These are phyloP conservation scores for Diachrysia chrysitis DNA, from an alignment of 2,888 invertebrate genomes.

Conservation along the genomic window DNA sequence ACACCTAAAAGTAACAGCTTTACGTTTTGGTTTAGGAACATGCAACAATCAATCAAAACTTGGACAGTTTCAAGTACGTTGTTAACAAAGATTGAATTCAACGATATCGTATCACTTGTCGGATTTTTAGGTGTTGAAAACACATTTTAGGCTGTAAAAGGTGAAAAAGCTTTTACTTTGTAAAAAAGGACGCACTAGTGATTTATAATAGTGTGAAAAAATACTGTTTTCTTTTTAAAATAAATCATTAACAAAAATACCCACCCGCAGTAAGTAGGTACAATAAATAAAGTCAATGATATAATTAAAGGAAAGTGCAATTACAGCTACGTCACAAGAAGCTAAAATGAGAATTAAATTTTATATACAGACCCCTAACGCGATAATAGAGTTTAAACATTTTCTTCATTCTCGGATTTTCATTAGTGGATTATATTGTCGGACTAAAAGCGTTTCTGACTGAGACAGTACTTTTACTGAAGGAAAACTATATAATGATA, in stretches of 20 bases:
- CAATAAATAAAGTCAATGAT: no score
- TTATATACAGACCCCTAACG: no score
- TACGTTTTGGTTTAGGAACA: background rate
- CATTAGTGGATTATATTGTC: background rate
- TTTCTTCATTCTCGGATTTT: no score
- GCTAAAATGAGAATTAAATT: no score
- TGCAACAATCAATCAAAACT: background rate
- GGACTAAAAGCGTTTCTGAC: background rate
- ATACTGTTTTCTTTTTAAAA: no score
- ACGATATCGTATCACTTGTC: background rate
- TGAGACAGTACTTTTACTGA: background rate
- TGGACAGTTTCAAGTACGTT: background rate
- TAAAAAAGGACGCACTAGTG: background rate
- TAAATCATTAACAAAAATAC: no score
- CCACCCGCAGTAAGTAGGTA: no score
- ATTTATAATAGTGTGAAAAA: background rate
- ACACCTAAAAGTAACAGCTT: background rate
- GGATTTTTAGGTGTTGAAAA: background rate
- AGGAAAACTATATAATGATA: background rate
- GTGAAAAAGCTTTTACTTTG: background rate
- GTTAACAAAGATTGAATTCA: background rate
- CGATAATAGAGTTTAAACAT: no score
- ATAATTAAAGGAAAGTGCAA: no score
- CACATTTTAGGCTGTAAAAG: background rate
- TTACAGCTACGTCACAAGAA: no score